These are phyloP conservation scores for Solen grandis DNA, from an alignment of 1,140 invertebrate species.

Conservation along the genomic window DNA sequence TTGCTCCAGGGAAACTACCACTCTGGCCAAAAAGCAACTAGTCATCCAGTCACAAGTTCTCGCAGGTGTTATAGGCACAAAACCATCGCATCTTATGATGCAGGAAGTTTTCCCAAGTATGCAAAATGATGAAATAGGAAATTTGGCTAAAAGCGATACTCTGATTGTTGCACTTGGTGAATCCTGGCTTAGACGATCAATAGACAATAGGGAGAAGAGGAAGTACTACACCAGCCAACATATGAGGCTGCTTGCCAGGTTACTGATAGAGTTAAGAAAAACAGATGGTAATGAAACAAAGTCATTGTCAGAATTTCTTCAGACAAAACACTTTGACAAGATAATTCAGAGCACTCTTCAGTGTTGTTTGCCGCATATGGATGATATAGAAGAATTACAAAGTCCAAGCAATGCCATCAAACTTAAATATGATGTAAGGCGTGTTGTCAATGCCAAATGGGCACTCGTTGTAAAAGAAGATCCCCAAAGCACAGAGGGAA, in stretches of 20 bases:
- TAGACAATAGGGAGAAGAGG: constrained; percentile 51
- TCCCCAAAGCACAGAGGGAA: constrained; percentile 16
- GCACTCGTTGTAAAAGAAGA: constrained; percentile 44
- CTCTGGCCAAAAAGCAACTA: constrained; percentile 41
- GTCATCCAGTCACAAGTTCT: constrained; percentile 39
- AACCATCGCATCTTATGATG: constrained; percentile 42
- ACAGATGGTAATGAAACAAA: not conserved
- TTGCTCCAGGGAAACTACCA: not conserved
- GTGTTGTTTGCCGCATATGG: constrained; percentile 40
- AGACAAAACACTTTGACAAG: constrained; percentile 33
- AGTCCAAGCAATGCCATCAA: constrained; percentile 54
- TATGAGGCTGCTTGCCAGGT: constrained; percentile 37
- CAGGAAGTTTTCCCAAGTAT: constrained; percentile 53
- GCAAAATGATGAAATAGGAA: constrained; percentile 18
- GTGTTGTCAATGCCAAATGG: constrained; percentile 42
- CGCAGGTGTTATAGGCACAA: constrained; percentile 32
- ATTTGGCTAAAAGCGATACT: constrained; percentile 39
- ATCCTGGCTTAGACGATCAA: constrained; percentile 53
- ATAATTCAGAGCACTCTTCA: constrained; percentile 36
- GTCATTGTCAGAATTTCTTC: constrained; percentile 14
- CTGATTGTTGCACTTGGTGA: constrained; percentile 53
- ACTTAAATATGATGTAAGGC: constrained; percentile 33
- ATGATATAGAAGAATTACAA: constrained; percentile 47
- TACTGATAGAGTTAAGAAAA: constrained; percentile 28
- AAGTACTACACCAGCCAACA: constrained; percentile 43